These are phyloP conservation scores for Geotria australis DNA, from an alignment of 2,797 vertebrate species.

Conservation along the genomic window DNA sequence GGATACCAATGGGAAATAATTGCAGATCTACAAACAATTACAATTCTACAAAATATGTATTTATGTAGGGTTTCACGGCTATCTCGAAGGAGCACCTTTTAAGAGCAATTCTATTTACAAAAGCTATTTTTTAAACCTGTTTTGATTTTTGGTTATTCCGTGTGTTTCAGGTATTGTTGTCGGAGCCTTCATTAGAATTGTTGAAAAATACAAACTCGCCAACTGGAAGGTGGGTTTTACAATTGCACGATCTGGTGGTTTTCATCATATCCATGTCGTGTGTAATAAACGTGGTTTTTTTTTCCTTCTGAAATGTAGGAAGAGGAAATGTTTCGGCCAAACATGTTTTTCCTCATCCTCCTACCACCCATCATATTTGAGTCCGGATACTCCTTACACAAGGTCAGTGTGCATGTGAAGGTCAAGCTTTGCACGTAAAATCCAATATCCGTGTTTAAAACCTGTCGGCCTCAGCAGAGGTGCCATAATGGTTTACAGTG, in stretches of 20 bases:
- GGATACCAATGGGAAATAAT: too few relatives aligned
- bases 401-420: slow-evolving; percentile 18
- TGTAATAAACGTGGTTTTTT: not conserved
- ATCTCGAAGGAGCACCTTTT: too few relatives aligned
- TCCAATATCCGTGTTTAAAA: too few relatives aligned
- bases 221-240: slow-evolving; percentile 68
- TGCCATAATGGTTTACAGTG: too few relatives aligned
- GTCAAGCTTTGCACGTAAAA: not conserved
- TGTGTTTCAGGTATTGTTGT: slow-evolving; percentile 57
- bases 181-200: slow-evolving; percentile 93
- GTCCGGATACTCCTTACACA: slow-evolving; percentile 88
- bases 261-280: not conserved
- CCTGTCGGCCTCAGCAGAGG: too few relatives aligned
- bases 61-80: too few relatives aligned
- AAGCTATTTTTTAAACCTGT: too few relatives aligned
- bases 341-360: slow-evolving; percentile 95
- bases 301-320: slow-evolving; percentile 20
- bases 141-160: too few relatives aligned
- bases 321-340: slow-evolving; percentile 97
- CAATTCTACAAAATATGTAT: too few relatives aligned
- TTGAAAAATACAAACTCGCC: slow-evolving; percentile 80
- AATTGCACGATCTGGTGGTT: not conserved
- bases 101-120: too few relatives aligned
- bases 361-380: slow-evolving; percentile 97
- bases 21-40: too few relatives aligned